Evolutionary conservation across 2,888 invertebrate species (phyloP), one percentile per base, ranked within the genome.

Genomic region (Reticulitermes lucifugus): DNA sequence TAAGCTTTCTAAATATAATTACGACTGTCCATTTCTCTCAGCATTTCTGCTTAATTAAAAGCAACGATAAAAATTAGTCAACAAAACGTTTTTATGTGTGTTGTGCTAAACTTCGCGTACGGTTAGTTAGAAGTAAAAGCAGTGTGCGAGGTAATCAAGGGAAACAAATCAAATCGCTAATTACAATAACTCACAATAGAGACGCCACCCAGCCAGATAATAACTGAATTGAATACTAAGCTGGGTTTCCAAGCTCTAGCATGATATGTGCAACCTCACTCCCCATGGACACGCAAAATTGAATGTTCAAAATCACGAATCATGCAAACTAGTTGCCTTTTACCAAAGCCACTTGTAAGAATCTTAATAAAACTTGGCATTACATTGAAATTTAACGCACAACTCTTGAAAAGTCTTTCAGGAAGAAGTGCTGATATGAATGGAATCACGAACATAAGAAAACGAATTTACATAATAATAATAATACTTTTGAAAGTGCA

Each of bases 141-240:
- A 21, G 21, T 2, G 60, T n/a, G 60, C 21, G 25, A 25, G 65
- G 65, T 25, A 65, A 65, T 65, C 65, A 65, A 65, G 65, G 25
- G 65, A 25, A 65, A 65, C 65, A 65, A 65, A 65, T 65, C n/a
- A 65, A 65, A 65, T n/a, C 65, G 65, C 65, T n/a, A 9, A 65
- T 65, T 25, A 65, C 65, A n/a, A 7, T 65, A 25, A 65, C 65
- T 65, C 65, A 65, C 12, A n/a, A n/a, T 65, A n/a, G 65, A n/a
- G 65, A n/a, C 65, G 65, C 25, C 65, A 65, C 25, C 25, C 25
- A n/a, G 65, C 65, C 25, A 65, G 25, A n/a, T n/a, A 65, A 12
- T n/a, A n/a, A 65, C 65, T 25, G 9, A 21, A 60, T 60, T 60
- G 60, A 65, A 25, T 65, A 65, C 65, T 25, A 10, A n/a, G 46